These are phyloP conservation scores for Willisornis vidua DNA, from an alignment of 2,113 vertebrate species.

Conservation along the genomic window DNA sequence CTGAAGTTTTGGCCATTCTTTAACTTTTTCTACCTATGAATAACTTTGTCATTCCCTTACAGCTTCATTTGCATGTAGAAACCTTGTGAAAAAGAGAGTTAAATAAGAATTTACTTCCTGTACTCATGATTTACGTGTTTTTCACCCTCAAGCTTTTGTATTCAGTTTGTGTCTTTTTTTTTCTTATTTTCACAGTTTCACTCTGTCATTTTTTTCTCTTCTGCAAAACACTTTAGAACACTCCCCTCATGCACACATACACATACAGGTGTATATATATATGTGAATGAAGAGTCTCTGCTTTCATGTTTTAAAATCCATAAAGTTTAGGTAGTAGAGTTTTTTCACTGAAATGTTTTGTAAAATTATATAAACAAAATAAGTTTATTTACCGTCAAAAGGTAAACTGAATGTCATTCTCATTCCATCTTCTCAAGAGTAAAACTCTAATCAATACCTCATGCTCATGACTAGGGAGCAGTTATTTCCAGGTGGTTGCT, in stretches of 20 bases:
- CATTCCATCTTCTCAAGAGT: neutral
- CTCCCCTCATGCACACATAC: neutral
- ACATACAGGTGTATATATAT: fast-evolving
- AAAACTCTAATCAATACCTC: neutral
- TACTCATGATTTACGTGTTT: neutral
- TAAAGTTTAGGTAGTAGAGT: neutral
- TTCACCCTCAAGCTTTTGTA: neutral
- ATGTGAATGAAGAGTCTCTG: neutral
- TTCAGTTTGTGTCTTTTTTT: neutral
- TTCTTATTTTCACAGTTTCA: neutral
- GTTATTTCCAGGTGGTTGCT: neutral
- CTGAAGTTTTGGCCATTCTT: neutral
- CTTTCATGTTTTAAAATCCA: neutral
- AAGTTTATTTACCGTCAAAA: neutral
- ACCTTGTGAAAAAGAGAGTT: neutral
- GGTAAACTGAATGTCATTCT: neutral
- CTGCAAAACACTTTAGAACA: neutral
- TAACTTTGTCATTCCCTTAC: neutral
- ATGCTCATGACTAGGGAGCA: neutral
- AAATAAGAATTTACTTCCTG: neutral
- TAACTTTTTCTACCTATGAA: neutral
- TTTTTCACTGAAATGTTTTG: neutral
- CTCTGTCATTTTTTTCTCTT: neutral
- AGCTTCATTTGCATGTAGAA: neutral
- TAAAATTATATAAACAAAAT: neutral